Conservation (phyloP, 2,797 vertebrate species). For the Gallinago stenura region DNA sequence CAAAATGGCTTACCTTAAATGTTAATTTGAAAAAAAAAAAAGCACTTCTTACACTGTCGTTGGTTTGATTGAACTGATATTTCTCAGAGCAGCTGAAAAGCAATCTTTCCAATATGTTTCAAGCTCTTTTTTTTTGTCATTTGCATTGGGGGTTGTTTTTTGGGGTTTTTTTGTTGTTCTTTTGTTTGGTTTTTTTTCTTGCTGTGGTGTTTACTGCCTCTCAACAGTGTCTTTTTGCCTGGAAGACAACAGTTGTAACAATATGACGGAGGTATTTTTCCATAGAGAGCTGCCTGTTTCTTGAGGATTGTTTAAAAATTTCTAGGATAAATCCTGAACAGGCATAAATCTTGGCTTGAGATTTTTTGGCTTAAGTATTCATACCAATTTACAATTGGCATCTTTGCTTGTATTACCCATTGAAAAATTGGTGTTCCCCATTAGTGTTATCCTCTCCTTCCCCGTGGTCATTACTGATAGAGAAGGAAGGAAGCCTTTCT, state of each 20-base stretch:
- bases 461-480: neutral
- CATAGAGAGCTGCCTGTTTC: neutral
- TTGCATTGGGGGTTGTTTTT: neutral
- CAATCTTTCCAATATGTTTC: neutral
- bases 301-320: neutral
- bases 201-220: neutral
- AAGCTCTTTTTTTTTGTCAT: neutral
- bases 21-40: neutral
- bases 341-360: neutral
- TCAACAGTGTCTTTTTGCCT: neutral
- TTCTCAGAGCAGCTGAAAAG: slow-evolving; percentile 7
- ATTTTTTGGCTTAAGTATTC: neutral
- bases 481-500: neutral
- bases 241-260: neutral
- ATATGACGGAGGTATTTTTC: neutral
- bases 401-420: rapidly evolving
- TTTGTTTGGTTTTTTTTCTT: neutral
- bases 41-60: neutral
- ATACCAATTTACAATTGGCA: neutral
- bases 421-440: neutral
- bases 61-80: slow-evolving; percentile 23
- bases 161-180: neutral
- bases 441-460: neutral
- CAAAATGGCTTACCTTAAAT: slow-evolving; percentile 30
- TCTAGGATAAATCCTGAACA: neutral